Percentiles rank a stretch among this genome's conserved stretches.
phyloP scores from a whole-genome alignment of 2,888 invertebrate species.

The Pyrocoelia pectoralis region DNA sequence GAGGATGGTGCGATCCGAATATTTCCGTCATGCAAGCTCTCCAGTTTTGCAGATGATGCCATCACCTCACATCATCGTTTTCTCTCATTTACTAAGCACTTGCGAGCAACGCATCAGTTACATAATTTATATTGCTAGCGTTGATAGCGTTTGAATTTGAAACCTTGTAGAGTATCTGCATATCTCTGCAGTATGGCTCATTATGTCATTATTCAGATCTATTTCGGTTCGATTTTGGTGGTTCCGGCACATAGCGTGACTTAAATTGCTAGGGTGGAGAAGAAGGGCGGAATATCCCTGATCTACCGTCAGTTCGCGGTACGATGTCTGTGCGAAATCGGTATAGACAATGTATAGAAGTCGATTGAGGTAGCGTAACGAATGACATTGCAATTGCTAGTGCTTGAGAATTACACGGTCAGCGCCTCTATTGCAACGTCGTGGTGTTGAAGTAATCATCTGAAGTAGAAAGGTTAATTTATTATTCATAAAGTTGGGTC shows the following conservation, averaged over 20 bases:
- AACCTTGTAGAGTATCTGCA: constrained; percentile 27
- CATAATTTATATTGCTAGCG: not conserved
- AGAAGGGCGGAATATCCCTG: constrained; percentile 27
- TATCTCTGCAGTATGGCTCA: constrained; percentile 34
- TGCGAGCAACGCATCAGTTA: not conserved
- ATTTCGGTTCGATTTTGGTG: constrained; percentile 36
- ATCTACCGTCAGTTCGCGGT: constrained; percentile 30
- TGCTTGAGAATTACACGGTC: constrained; percentile 16
- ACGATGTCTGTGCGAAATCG: constrained; percentile 27
- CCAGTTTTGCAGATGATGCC: constrained; percentile 24
- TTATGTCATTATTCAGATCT: constrained; percentile 37
- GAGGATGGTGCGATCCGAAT: constrained; percentile 35
- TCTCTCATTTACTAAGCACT: not conserved
- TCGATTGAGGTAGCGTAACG: constrained; percentile 7
- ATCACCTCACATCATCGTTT: constrained; percentile 18
- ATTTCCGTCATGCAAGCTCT: constrained; percentile 25
- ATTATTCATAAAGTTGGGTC: constrained; percentile 27
- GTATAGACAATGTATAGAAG: constrained; percentile 18
- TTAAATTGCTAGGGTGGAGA: constrained; percentile 24
- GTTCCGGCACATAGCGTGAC: constrained; percentile 36
- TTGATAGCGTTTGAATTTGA: not conserved
- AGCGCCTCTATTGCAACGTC: constrained; percentile 8
- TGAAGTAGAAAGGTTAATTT: constrained; percentile 25
- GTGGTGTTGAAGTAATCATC: constrained; percentile 18
- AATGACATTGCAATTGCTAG: not conserved